Evolutionary conservation across 2,113 vertebrate genomes (phyloP).

Genomic region (Ramphastos sulfuratus): DNA sequence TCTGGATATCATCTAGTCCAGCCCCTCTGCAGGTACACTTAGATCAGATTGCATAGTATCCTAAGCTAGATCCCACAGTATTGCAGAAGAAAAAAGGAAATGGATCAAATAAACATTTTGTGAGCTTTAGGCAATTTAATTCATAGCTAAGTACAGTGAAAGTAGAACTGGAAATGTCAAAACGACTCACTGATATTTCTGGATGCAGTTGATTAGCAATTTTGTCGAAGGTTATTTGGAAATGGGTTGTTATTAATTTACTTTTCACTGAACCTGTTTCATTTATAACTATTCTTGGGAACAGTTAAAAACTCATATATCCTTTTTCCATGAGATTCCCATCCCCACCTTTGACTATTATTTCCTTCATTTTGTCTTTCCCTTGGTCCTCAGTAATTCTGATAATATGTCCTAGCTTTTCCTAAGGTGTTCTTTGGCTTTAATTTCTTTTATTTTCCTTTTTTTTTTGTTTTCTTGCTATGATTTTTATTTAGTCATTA

Average conservation of each 20-base stretch:
- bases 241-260: background rate
- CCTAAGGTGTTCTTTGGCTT: background rate
- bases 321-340: background rate
- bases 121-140: background rate
- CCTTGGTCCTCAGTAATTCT: background rate
- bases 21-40: too few species aligned
- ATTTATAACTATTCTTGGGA: background rate
- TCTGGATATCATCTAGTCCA: too few species aligned
- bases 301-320: background rate
- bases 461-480: fast-evolving
- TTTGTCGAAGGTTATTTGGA: background rate
- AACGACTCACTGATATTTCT: background rate
- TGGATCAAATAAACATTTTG: background rate
- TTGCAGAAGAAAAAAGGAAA: background rate
- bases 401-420: background rate
- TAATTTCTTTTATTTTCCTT: too few species aligned
- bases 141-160: background rate
- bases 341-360: background rate
- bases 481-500: background rate
- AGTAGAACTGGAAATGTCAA: background rate
- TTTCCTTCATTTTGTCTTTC: background rate
- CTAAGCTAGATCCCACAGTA: background rate
- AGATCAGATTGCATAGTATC: too few species aligned
- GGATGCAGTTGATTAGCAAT: background rate
- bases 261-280: background rate